phyloP scores from a whole-genome alignment of 2,888 invertebrate genomes.

The Aleiodes leptofemur region DNA sequence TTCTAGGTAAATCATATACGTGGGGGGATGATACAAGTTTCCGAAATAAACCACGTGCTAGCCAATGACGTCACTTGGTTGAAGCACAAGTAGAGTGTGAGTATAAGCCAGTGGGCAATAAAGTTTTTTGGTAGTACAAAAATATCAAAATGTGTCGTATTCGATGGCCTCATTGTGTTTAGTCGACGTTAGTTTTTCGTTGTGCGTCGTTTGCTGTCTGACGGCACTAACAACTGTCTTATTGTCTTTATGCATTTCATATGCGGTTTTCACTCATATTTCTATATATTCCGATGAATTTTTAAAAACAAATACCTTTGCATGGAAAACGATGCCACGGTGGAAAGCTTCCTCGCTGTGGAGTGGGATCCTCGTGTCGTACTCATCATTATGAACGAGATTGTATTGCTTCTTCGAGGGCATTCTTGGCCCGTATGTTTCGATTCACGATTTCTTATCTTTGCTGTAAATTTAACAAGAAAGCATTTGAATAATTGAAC shows the following conservation, averaged over 20 bases:
- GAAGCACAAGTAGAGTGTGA: conserved; percentile 20
- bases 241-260: neutral
- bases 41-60: conserved; percentile 69
- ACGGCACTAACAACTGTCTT: conserved; percentile 29
- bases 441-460: conserved; percentile 70
- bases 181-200: conserved; percentile 37
- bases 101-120: conserved; percentile 36
- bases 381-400: conserved; percentile 96
- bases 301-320: conserved; percentile 84
- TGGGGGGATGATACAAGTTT: conserved; percentile 42
- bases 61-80: conserved; percentile 63
- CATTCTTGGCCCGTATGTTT: conserved; percentile 80
- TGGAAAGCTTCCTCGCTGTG: conserved; percentile 98
- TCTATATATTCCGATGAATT: neutral
- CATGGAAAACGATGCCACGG: conserved; percentile 97
- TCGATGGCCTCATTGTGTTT: conserved; percentile 51
- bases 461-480: conserved; percentile 64
- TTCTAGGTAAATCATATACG: conserved; percentile 16
- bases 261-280: neutral
- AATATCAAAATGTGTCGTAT: conserved; percentile 55
- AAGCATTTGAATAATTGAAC: conserved; percentile 21
- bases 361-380: conserved; percentile 95
- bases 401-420: conserved; percentile 94
- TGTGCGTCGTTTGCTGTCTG: conserved; percentile 22
- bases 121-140: conserved; percentile 48